Evolutionary conservation across 2,797 vertebrate genomes (phyloP).

Genomic region (Xenentodon cancila): DNA sequence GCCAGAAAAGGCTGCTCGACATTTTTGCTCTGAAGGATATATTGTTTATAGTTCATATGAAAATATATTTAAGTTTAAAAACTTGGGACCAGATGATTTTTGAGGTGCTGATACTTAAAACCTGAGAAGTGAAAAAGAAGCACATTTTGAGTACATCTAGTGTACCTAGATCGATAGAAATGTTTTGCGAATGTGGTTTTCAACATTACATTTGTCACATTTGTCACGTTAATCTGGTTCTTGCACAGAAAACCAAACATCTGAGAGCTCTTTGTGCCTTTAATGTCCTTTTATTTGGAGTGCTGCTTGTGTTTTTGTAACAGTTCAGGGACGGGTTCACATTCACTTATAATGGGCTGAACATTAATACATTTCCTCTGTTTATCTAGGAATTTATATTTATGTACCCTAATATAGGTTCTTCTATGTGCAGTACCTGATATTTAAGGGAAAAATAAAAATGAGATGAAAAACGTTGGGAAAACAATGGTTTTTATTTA

Average conservation of each 20-base stretch:
- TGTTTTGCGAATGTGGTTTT: slow-evolving; percentile 34
- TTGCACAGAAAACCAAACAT: slow-evolving; percentile 31
- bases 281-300: slow-evolving; percentile 21
- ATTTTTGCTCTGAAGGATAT: too few species aligned
- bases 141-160: too few species aligned
- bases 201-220: too few species aligned
- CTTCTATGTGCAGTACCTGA: slow-evolving; percentile 23
- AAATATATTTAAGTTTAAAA: too few species aligned
- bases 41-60: too few species aligned
- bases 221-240: slow-evolving; percentile 20
- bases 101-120: too few species aligned
- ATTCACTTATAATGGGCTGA: not conserved
- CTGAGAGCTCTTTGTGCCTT: slow-evolving; percentile 63
- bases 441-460: slow-evolving; percentile 26
- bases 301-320: slow-evolving; percentile 21
- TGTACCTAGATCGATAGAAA: slow-evolving; percentile 16
- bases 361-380: too few species aligned
- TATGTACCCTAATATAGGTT: not conserved
- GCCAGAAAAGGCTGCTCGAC: too few species aligned
- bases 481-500: slow-evolving; percentile 1
- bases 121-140: too few species aligned
- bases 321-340: slow-evolving; percentile 10
- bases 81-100: too few species aligned
- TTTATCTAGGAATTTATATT: slow-evolving; percentile 5
- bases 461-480: slow-evolving; percentile 25